These are phyloP conservation scores for Pseudobourletiella spinata DNA, from an alignment of 1,140 invertebrate species.

Conservation along the genomic window DNA sequence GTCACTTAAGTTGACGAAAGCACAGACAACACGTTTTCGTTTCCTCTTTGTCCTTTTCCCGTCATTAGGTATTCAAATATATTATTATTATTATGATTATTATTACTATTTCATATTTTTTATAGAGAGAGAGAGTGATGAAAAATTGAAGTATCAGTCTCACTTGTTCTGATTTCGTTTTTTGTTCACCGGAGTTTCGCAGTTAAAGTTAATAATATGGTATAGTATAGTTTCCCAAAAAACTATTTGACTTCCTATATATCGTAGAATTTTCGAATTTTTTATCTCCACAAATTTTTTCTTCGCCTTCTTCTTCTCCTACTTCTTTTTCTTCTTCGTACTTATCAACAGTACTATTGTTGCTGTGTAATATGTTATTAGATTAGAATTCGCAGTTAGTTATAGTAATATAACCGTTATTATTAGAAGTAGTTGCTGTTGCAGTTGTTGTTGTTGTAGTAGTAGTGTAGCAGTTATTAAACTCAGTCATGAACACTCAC, in stretches of 20 bases:
- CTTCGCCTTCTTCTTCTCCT: too few relatives aligned
- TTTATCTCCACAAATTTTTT: too few relatives aligned
- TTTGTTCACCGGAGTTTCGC: constrained; percentile 5
- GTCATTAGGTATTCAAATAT: too few relatives aligned
- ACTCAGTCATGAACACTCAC: constrained; percentile 6
- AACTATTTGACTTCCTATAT: not conserved
- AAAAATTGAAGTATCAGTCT: constrained; percentile 9
- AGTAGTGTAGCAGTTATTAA: not conserved
- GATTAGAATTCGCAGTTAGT: too few relatives aligned
- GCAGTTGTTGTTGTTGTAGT: not conserved
- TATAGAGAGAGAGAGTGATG: not conserved
- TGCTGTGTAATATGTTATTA: too few relatives aligned
- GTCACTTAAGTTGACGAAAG: constrained; percentile 14
- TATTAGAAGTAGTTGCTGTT: not conserved
- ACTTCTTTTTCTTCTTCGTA: too few relatives aligned
- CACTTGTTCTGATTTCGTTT: constrained; percentile 8
- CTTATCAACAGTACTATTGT: too few relatives aligned
- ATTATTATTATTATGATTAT: not conserved
- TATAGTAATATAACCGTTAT: not conserved
- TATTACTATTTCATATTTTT: constrained; percentile 2
- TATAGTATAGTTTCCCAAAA: not conserved
- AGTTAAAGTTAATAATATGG: too few relatives aligned
- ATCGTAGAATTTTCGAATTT: not conserved
- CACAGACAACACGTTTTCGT: constrained; percentile 8
- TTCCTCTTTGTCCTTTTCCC: not conserved